Evolutionary conservation across 2,888 invertebrate genomes (phyloP), one percentile per base, ranked within the genome.

Genomic region (Acronicta leporina): DNA sequence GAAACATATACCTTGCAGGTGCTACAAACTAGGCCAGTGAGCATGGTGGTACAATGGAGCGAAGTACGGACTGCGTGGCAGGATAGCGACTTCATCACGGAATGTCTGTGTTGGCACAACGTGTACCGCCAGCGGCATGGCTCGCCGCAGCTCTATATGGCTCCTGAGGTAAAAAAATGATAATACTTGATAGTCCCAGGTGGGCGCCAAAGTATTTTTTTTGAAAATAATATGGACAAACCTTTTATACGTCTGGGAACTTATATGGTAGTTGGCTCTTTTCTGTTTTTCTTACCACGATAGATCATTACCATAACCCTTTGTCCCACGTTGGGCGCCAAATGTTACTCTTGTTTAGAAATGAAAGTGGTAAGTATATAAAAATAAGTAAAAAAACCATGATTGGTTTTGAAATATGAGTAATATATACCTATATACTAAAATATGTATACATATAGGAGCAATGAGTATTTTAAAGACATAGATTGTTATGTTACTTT

Each of bases 31-130:
- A 95, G 94, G 78, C 96, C 96, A 48, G 96, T 96, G 82, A 96
- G 95, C 83, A 96, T 96, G 95, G 95, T 96, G 68, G 94, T 96
- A 81, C 96, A 96, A 83, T 95, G 96, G 89, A 96, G 96, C 71
- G 96, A 97, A 79, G 95, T 96, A 74, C 95, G 96, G 70, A 97
- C 97, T 0, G 96, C 97, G 41, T 97, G 97, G 97, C 96, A 96
- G 84, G 97, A 97, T 86, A 97, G 97, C 83, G 97, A 97, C 90
- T 97, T 97, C 89, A 97, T 97, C 79, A 96, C 96, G 0, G 97
- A 97, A 87, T 96, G 96, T 81, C 95, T 97, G 25, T 96, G 97
- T 87, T 97, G 97, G 97, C 97, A 97, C 90, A 97, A 97, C 87
- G 96, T 97, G 49, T 97, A 97, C 90, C 94, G 97, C 40, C 97